Percentiles rank a stretch among this genome's conserved stretches.
phyloP scores from a whole-genome alignment of 2,113 vertebrate species.

The Anseranas semipalmata region DNA sequence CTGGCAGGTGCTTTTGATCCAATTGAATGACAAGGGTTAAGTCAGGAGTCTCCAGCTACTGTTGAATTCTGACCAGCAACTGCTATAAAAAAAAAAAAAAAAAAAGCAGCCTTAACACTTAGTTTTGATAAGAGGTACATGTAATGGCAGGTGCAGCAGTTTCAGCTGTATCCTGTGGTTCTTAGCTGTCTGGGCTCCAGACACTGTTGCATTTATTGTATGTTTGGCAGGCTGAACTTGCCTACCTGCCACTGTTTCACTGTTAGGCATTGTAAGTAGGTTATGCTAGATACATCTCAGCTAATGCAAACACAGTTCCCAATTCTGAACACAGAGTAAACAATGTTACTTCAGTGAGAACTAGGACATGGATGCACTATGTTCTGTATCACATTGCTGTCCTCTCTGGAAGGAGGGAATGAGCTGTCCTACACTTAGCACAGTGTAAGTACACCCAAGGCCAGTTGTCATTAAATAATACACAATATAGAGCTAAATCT shows the following conservation, averaged over 20 bases:
- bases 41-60: neutral
- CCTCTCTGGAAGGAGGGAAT: neutral
- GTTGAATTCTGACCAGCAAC: neutral
- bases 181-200: neutral
- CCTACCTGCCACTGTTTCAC: neutral
- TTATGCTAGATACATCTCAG: rapidly evolving
- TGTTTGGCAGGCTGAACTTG: rapidly evolving
- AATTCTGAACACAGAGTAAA: neutral
- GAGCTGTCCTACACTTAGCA: rapidly evolving
- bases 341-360: neutral
- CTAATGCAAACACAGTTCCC: neutral
- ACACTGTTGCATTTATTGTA: rapidly evolving
- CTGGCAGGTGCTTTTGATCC: neutral
- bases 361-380: rapidly evolving
- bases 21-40: neutral
- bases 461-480: neutral
- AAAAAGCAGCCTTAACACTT: neutral
- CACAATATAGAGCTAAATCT: rapidly evolving
- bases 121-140: rapidly evolving
- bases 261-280: rapidly evolving
- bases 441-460: neutral
- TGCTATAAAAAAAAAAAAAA: neutral
- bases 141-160: rapidly evolving
- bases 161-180: rapidly evolving
- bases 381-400: rapidly evolving